Percentiles rank a stretch among this genome's conserved stretches.
Evolutionary conservation across 2,888 invertebrate species (phyloP).

Genomic region (Drosophila cracens): DNA sequence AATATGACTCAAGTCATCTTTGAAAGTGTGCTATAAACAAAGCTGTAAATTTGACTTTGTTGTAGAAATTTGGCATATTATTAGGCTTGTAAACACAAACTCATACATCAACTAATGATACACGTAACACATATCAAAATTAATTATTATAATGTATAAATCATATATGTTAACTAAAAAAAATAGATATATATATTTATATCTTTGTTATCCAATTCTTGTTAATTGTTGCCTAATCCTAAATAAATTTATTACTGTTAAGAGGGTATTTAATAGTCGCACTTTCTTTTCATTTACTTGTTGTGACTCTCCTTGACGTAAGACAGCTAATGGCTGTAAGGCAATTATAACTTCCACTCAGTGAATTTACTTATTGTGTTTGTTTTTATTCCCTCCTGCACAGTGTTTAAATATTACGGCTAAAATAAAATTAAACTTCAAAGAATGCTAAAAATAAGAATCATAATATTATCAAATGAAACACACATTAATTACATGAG

Average conservation of each 20-base stretch:
- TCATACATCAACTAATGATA: neutral
- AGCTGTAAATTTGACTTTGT: neutral
- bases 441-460: neutral
- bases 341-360: constrained; percentile 52
- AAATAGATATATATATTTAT: neutral
- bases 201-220: neutral
- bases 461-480: constrained; percentile 4
- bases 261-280: constrained; percentile 1
- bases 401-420: constrained; percentile 6
- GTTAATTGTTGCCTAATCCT: neutral
- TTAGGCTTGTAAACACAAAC: neutral
- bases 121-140: neutral
- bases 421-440: neutral
- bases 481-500: neutral
- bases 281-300: neutral
- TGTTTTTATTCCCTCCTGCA: constrained; percentile 26
- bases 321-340: constrained; percentile 14
- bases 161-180: neutral
- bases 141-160: neutral
- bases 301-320: neutral
- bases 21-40: constrained; percentile 5
- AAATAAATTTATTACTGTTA: neutral
- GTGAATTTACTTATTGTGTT: constrained; percentile 39
- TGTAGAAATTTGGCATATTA: neutral
- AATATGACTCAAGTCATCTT: constrained; percentile 1